Evolutionary conservation across 2,888 invertebrate species (phyloP).

Genomic region (Caenorhabditis parvicauda): DNA sequence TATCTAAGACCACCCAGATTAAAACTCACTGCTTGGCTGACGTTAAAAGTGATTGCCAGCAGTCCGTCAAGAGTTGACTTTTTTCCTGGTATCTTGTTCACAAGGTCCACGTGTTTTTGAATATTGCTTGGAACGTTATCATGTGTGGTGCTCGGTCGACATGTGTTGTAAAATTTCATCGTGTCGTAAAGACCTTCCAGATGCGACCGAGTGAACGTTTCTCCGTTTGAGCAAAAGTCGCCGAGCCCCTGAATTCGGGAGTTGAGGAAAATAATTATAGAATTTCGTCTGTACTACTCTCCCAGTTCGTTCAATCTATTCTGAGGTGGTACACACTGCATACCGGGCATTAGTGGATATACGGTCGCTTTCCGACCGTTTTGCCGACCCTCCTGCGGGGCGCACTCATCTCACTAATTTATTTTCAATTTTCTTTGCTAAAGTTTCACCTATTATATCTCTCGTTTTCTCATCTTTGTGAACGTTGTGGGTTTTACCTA

Average conservation of each 20-base stretch:
- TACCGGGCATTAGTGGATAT: too few relatives aligned
- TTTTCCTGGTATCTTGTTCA: constrained; percentile 32
- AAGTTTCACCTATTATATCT: too few relatives aligned
- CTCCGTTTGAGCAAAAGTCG: constrained; percentile 52
- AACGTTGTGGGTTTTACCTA: too few relatives aligned
- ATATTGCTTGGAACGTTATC: constrained; percentile 34
- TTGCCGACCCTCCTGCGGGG: too few relatives aligned
- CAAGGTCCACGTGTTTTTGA: constrained; percentile 30
- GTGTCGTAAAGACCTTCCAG: constrained; percentile 44
- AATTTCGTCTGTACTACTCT: too few relatives aligned
- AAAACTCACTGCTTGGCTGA: constrained; percentile 35
- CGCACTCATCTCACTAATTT: too few relatives aligned
- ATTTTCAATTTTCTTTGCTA: too few relatives aligned
- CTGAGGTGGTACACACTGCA: too few relatives aligned
- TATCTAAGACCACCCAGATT: not conserved
- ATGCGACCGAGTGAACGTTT: constrained; percentile 37
- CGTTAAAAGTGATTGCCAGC: constrained; percentile 48
- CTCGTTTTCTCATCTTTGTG: too few relatives aligned
- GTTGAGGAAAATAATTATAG: too few relatives aligned
- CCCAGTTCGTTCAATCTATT: too few relatives aligned
- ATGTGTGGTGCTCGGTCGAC: constrained; percentile 33
- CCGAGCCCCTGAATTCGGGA: constrained; percentile 41
- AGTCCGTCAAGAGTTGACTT: constrained; percentile 48
- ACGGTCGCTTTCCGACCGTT: too few relatives aligned
- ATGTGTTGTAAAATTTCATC: constrained; percentile 48